Evolutionary conservation across 1,140 invertebrate species (phyloP), one percentile per base, ranked within the genome.

Genomic region (Drosophila truncata): DNA sequence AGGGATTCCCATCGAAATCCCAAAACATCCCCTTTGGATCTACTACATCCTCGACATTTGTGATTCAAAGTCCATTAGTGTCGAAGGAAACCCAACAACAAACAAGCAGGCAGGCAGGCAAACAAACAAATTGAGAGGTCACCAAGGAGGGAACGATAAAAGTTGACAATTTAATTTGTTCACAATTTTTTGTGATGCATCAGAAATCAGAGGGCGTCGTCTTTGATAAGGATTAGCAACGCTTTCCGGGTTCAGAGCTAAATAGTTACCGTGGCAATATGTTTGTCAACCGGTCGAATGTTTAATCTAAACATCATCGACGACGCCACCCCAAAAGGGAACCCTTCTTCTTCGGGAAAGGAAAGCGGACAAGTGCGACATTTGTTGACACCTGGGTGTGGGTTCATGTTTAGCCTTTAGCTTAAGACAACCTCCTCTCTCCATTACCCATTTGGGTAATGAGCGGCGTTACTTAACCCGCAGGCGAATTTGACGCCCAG

Each of bases 121-220:
- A 55, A 55, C 78, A 81, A 81, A 70, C 71, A 82, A 79, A 78
- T 52, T 63, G 59, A 55, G 72, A 64, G 71, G 70, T 72, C 42
- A 72, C 69, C 52, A 47, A 41, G 44, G 41, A 39, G 29, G 44
- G 31, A 31, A 46, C 78, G 35, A 62, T 61, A 79, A 80, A 82
- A 90, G 85, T 90, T 90, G 85, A 90, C 86, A 90, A 90, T 90
- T 90, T 85, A 91, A 91, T 90, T 90, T 90, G 85, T 91, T 60
- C 80, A 61, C 75, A 82, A 78, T 85, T 37, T 37, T 35, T 87
- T 83, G 87, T 49, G 9, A 39, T 60, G 37, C 33, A 31, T n/a
- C 27, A 7, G 65, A 72, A 78, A 66, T 58, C 63, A 44, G 59
- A 55, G 60, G 69, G 41, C 33, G 52, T n/a, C 49, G 64, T 61